Evolutionary conservation across 2,113 vertebrate genomes (phyloP).

Genomic region (Gymnobelideus leadbeateri): DNA sequence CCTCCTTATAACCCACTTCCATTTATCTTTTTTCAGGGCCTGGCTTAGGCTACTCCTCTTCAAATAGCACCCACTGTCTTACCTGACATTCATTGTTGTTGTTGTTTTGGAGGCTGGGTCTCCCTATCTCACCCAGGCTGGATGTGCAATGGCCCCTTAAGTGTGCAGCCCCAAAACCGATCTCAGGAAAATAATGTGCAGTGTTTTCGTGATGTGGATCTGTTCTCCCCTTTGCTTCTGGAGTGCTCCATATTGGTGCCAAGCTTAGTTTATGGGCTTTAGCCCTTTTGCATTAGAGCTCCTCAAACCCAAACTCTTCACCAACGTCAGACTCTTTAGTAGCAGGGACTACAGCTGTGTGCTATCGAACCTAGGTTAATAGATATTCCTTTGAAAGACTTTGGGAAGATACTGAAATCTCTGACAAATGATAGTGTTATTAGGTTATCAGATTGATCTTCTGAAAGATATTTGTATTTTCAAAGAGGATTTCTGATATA

Average conservation of each 20-base stretch:
- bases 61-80: background rate
- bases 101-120: background rate
- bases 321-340: background rate
- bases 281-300: background rate
- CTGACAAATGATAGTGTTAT: background rate
- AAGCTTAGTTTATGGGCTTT: background rate
- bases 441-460: background rate
- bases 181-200: background rate
- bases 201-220: accelerated
- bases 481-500: background rate
- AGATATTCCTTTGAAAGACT: background rate
- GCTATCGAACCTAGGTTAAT: background rate
- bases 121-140: background rate
- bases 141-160: background rate
- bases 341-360: background rate
- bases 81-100: background rate
- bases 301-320: background rate
- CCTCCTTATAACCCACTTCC: background rate
- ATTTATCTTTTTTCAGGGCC: background rate
- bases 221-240: background rate
- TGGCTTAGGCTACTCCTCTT: background rate
- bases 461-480: background rate
- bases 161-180: background rate
- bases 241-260: background rate
- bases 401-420: background rate